phyloP scores from a whole-genome alignment of 2,888 invertebrate genomes.

The Epinotia bilunana region DNA sequence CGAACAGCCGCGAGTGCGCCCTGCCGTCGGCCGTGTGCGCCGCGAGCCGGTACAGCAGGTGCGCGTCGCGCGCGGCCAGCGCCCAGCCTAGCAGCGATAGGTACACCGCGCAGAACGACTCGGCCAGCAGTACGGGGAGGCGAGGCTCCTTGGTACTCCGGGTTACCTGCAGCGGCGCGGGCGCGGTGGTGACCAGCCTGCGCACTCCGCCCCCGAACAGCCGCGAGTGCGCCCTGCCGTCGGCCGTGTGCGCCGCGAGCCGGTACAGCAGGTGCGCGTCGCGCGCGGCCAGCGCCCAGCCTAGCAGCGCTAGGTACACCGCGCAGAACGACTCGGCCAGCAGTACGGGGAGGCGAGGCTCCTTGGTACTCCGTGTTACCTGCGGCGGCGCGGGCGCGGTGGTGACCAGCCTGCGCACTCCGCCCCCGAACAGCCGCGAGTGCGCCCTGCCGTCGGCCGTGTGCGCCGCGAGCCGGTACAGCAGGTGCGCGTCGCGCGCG shows the following conservation, averaged over 20 bases:
- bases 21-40: slow-evolving; percentile 54
- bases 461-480: slow-evolving; percentile 94
- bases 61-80: background rate
- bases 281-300: slow-evolving; percentile 81
- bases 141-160: no score
- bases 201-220: slow-evolving; percentile 95
- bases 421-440: slow-evolving; percentile 94
- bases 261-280: background rate
- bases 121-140: no score
- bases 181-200: background rate
- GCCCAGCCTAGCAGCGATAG: slow-evolving; percentile 87
- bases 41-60: background rate
- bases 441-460: slow-evolving; percentile 91
- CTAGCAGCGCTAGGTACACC: slow-evolving; percentile 77
- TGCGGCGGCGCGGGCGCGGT: slow-evolving; percentile 87
- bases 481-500: slow-evolving; percentile 96
- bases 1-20: slow-evolving; percentile 93
- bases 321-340: no score
- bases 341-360: no score
- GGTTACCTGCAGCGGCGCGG: slow-evolving; percentile 67
- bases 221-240: slow-evolving; percentile 88
- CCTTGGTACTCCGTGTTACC: slow-evolving; percentile 51
- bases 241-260: background rate
- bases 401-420: slow-evolving; percentile 92
- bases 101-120: no score